Evolutionary conservation across 2,888 invertebrate species (phyloP).

Genomic region (Anthophora plumipes): DNA sequence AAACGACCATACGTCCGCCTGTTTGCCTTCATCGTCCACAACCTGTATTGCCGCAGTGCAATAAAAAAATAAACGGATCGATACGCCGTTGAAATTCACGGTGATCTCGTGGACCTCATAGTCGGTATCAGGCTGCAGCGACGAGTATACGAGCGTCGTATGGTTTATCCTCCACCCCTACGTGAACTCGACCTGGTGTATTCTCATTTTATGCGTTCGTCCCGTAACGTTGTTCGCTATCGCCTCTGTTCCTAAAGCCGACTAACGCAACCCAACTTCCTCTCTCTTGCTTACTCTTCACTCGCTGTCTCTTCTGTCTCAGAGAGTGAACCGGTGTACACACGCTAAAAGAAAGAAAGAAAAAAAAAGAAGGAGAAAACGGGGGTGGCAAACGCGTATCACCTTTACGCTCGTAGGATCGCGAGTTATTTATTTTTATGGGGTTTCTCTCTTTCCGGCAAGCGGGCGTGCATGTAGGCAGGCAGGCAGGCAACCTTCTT

Average conservation of each 20-base stretch:
- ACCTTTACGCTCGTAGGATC: slow-evolving; percentile 74
- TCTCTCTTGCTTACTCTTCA: neutral
- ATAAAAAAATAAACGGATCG: slow-evolving; percentile 49
- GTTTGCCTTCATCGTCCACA: neutral
- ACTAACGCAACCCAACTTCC: slow-evolving; percentile 14
- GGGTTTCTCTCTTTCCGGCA: slow-evolving; percentile 74
- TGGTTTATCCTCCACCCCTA: no score
- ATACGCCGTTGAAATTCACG: slow-evolving; percentile 47
- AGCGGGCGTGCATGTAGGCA: slow-evolving; percentile 17
- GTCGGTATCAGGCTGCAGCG: slow-evolving; percentile 29
- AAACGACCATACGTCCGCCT: neutral
- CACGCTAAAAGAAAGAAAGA: neutral
- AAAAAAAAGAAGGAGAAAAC: no score
- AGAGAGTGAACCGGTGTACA: neutral
- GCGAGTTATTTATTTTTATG: slow-evolving; percentile 83
- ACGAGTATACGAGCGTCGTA: slow-evolving; percentile 33
- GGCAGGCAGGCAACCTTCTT: slow-evolving; percentile 27
- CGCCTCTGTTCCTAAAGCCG: slow-evolving; percentile 50
- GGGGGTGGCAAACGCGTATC: slow-evolving; percentile 68
- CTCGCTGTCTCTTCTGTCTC: no score
- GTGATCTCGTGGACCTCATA: slow-evolving; percentile 41
- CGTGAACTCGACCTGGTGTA: slow-evolving; percentile 38
- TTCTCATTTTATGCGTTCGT: slow-evolving; percentile 64
- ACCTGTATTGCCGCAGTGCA: neutral
- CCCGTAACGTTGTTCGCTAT: slow-evolving; percentile 52